phyloP scores from a whole-genome alignment of 2,888 invertebrate genomes.

The Helleia helle region DNA sequence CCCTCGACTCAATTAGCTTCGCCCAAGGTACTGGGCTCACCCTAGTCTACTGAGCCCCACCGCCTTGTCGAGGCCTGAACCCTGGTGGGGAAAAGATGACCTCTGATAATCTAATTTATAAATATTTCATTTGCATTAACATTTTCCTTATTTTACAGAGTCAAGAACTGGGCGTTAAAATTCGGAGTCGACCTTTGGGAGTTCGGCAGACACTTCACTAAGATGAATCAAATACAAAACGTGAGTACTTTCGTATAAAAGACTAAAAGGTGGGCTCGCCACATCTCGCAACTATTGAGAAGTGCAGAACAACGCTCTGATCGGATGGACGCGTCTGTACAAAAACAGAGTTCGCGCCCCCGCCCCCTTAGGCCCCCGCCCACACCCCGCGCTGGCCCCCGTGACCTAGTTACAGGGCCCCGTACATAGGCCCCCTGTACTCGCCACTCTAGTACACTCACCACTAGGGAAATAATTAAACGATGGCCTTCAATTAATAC shows the following conservation, averaged over 20 bases:
- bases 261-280: too few relatives aligned
- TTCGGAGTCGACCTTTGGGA: conserved; percentile 94
- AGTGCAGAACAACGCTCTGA: conserved; percentile 24
- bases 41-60: too few relatives aligned
- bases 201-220: conserved; percentile 88
- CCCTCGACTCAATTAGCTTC: too few relatives aligned
- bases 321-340: conserved; percentile 52
- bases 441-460: conserved; percentile 24
- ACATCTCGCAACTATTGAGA: too few relatives aligned
- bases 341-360: conserved; percentile 48
- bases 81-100: too few relatives aligned
- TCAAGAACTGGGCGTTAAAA: conserved; percentile 93
- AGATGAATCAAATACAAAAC: conserved; percentile 90
- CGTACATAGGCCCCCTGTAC: conserved; percentile 30
- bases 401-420: conserved; percentile 44
- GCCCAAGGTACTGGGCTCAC: too few relatives aligned
- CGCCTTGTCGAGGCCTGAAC: too few relatives aligned
- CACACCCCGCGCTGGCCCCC: too few relatives aligned
- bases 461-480: conserved; percentile 27
- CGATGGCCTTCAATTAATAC: conserved; percentile 22
- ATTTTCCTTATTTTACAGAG: conserved; percentile 87
- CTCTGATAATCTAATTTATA: too few relatives aligned
- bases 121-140: too few relatives aligned
- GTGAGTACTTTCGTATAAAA: conserved; percentile 82
- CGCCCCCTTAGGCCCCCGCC: conserved; percentile 21